Base-by-base conservation (phyloP, 2,888 invertebrate species). In the Sminthurides aquaticus region DNA sequence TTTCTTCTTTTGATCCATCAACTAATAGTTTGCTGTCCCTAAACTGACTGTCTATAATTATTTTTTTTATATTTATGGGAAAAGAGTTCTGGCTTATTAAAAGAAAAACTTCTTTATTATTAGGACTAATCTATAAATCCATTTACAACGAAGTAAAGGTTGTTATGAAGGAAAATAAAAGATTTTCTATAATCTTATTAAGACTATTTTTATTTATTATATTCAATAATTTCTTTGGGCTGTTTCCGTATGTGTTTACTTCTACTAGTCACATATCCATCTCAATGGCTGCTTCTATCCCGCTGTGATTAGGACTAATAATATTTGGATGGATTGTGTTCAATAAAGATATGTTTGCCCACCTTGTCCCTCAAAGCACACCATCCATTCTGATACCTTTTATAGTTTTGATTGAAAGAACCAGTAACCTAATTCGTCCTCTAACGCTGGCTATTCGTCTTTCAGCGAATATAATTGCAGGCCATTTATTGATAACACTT, bases 391-490 rank as follows among this genome's bases (percentile, higher is more conserved):
- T 88, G 76, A 86, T 87, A 80, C 85, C 86, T 28, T 87, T 88
- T 81, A 86, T 88, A 82, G 86, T 88, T 5, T 77, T 85, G 79
- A 87, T 87, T 83, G 87, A 88, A 85, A 83, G 85, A 48, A 84
- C 86, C 79, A 88, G 87, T 75, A 87, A 87, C 80, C 74, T 86
- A 71, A 87, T 87, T 78, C 86, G 86, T 15, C 86, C 87, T 0
- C 80, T 83, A 77, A 87, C 87, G 2, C 78, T 88, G 80, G 84
- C 85, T 0, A 83, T 88, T 66, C 87, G 87, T 70, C 76, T 88
- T 81, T 83, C 85, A 3, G 87, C 87, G n/a, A 88, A 88, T 81
- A 87, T 88, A 84, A 86, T 87, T 81, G 86, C 87, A 1, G 87
- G 87, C 0, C 86, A 88, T 77, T 76, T 88, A 78, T 72, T 87